phyloP scores from a whole-genome alignment of 2,888 invertebrate genomes.

The Trissoscelio sp. region DNA sequence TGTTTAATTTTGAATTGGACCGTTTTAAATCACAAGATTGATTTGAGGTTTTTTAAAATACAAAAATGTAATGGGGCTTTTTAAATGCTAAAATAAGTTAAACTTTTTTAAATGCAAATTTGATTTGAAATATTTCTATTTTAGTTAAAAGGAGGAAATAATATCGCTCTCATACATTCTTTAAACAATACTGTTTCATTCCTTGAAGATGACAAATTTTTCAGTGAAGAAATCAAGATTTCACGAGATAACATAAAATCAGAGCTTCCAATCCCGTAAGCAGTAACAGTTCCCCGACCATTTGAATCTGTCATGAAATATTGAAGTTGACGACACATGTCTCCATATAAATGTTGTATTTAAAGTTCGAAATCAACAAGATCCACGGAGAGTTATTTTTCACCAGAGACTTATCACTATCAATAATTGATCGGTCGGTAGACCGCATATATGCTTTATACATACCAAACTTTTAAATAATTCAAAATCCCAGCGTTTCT shows the following conservation, averaged over 20 bases:
- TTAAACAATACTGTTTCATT: no score
- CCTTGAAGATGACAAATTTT: not conserved
- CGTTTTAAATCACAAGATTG: no score
- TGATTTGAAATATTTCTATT: no score
- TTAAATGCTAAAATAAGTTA: no score
- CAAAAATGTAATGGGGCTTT: no score
- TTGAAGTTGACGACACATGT: slow-evolving; percentile 45
- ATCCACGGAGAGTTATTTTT: slow-evolving; percentile 57
- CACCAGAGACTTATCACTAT: slow-evolving; percentile 62
- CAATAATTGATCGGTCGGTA: slow-evolving; percentile 60
- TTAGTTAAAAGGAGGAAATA: no score
- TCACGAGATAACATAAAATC: slow-evolving; percentile 55
- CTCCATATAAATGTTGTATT: slow-evolving; percentile 68
- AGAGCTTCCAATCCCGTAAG: slow-evolving; percentile 56
- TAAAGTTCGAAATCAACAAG: slow-evolving; percentile 38
- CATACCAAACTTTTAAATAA: slow-evolving; percentile 50
- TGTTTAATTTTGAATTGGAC: no score
- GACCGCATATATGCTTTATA: slow-evolving; percentile 43
- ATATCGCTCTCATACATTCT: no score
- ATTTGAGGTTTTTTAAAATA: no score
- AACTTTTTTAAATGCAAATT: no score
- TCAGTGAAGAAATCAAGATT: slow-evolving; percentile 43
- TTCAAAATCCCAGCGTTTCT: slow-evolving; percentile 31
- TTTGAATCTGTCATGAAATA: slow-evolving; percentile 58
- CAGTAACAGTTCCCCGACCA: slow-evolving; percentile 5